Evolutionary conservation across 2,888 invertebrate species (phyloP), one percentile per base, ranked within the genome.

Genomic region (Pasiphila rectangulata): DNA sequence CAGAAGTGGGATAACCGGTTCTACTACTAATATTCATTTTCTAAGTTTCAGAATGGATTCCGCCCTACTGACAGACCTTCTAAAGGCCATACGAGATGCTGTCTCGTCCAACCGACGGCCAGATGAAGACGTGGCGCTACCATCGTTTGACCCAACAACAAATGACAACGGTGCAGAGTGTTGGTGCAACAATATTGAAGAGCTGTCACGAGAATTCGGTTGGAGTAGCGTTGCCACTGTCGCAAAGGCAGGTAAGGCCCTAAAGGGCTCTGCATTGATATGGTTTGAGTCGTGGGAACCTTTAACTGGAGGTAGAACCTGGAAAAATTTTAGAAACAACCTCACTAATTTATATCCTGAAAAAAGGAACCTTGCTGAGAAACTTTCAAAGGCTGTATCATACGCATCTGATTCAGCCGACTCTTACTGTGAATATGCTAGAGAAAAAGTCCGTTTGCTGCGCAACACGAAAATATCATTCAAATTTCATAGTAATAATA

Each of bases 221-320:
- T 54, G 50, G 53, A 50, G 54, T 41, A 25, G 44, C 29, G 23
- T 54, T 0, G 17, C 32, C 10, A 35, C 46, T 1, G 38, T 19
- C 3, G 30, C 40, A 12, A 46, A 47, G 23, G 50, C 50, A 2
- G 54, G 54, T 45, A 54, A 54, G 12, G 46, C 46, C 23, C 44
- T 54, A 13, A 50, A 47, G 15, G 50, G 54, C 9, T 50, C 50
- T 30, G 54, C 47, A 30, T 27, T 47, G 2, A n/a, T 30, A 25
- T 54, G 50, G 54, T 46, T 30, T 6, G 41, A 46, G 2, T 24
- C 32, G 0, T 41, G 47, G 42, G 27, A 38, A 6, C 47, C 43
- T 7, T n/a, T n/a, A n/a, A 6, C 10, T 0, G 30, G 16, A 0
- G 32, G 42, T 0, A n/a, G 47, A n/a, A 27, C 32, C 1, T 47